Evolutionary conservation across 2,888 invertebrate species (phyloP), one percentile per base, ranked within the genome.

Genomic region (Podotricha telesiphe): DNA sequence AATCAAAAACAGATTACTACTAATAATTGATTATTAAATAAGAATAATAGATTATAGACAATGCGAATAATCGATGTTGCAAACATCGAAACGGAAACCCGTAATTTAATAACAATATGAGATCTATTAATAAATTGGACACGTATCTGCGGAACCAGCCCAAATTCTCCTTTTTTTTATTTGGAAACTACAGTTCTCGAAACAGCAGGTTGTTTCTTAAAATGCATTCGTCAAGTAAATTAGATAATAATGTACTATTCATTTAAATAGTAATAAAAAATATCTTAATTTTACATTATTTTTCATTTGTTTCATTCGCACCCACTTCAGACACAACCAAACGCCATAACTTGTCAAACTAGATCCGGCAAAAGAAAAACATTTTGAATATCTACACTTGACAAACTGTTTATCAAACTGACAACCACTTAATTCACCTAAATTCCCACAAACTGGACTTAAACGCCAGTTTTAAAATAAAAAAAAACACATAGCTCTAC

Each of bases 101-200:
- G 28, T 53, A 47, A 47, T 7, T 47, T 1, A 53, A 34, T 53
- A 53, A 53, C 17, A 55, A 10, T 17, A 55, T 55, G 55, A 55
- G 55, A 55, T 55, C 55, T 55, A 55, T 55, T 17, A 11, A 34
- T 55, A 55, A 55, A 17, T 34, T 34, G 17, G 17, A 37, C 55
- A 37, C 17, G 17, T 34, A 6, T n/a, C 13, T 19, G n/a, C 1
- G 17, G 13, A 55, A 34, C 17, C 55, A 17, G 34, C 34, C 55
- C 55, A 53, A 53, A n/a, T 28, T 3, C 1, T 51, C n/a, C n/a
- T 8, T 53, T 28, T 53, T n/a, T 53, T 53, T 1, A 15, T 50
- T 37, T 37, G 3, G 3, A 7, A 28, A 28, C 6, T 28, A 28
- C 28, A 28, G 28, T 37, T 8, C 11, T 37, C 10, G 34, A 55